phyloP scores from a whole-genome alignment of 2,888 invertebrate genomes.

The Thumatha senex region DNA sequence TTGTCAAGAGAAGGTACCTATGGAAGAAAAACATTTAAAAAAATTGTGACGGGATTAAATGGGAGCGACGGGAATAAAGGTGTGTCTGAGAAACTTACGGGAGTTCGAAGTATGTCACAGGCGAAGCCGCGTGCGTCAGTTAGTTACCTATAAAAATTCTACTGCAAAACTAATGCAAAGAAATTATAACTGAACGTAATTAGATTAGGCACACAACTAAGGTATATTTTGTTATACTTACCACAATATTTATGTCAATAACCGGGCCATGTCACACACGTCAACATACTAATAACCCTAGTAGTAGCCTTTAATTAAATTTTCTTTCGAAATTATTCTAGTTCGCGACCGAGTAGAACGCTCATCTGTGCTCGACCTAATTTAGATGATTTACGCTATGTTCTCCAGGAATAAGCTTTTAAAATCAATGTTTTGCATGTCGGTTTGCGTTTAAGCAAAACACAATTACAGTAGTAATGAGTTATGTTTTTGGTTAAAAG shows the following conservation, averaged over 20 bases:
- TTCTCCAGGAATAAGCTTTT: constrained; percentile 50
- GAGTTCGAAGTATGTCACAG: no score
- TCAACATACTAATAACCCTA: constrained; percentile 34
- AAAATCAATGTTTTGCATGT: constrained; percentile 40
- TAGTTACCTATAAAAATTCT: no score
- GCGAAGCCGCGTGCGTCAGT: no score
- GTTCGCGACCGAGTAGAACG: no score
- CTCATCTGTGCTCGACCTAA: constrained; percentile 44
- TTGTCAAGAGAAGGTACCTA: no score
- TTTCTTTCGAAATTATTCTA: constrained; percentile 21
- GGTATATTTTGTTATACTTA: constrained; percentile 8
- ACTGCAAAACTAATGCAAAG: background rate
- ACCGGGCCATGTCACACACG: constrained; percentile 25
- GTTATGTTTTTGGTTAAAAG: background rate
- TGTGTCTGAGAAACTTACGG: no score
- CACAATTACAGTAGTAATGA: constrained; percentile 10
- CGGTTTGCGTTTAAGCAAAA: constrained; percentile 22
- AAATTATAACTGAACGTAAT: constrained; percentile 2
- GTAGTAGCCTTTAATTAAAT: constrained; percentile 34
- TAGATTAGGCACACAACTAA: constrained; percentile 15
- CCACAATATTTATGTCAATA: constrained; percentile 18
- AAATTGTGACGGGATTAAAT: no score
- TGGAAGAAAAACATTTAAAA: no score
- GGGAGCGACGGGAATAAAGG: no score
- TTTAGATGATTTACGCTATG: constrained; percentile 52